Conservation (phyloP, 2,797 vertebrate species). For the Scyliorhinus canicula region DNA sequence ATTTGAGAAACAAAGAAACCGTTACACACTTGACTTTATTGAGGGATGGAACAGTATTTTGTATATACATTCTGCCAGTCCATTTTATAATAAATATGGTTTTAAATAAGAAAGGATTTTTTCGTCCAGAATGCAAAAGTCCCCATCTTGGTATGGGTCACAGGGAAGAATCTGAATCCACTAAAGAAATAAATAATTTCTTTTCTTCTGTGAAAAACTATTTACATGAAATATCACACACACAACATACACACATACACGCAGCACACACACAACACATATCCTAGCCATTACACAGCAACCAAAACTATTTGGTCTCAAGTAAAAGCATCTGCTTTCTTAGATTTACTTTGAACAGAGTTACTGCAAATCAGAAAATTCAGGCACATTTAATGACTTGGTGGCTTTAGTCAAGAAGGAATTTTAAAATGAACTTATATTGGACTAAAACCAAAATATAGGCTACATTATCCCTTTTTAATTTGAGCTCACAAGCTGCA, state of each 20-base stretch:
- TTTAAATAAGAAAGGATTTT: conserved; percentile 75
- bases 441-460: neutral
- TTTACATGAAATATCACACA: conserved; percentile 82
- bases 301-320: conserved; percentile 45
- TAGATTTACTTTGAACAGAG: neutral
- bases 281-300: conserved; percentile 30
- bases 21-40: conserved; percentile 55
- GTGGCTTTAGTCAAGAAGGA: conserved; percentile 8
- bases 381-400: neutral
- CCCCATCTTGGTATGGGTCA: conserved; percentile 46
- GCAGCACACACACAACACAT: conserved; percentile 18
- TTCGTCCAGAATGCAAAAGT: conserved; percentile 59
- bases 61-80: conserved; percentile 53
- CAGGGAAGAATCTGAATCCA: conserved; percentile 49
- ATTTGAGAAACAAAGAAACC: conserved; percentile 50
- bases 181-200: conserved; percentile 83
- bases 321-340: neutral
- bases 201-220: conserved; percentile 68
- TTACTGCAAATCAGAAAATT: neutral
- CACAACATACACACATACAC: conserved; percentile 44
- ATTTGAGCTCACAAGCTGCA: neutral
- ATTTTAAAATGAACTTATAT: conserved; percentile 5
- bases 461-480: neutral
- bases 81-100: conserved; percentile 65
- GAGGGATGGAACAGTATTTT: conserved; percentile 53